Base-by-base conservation (phyloP, 2,113 vertebrate species). In the Pungitius pungitius region DNA sequence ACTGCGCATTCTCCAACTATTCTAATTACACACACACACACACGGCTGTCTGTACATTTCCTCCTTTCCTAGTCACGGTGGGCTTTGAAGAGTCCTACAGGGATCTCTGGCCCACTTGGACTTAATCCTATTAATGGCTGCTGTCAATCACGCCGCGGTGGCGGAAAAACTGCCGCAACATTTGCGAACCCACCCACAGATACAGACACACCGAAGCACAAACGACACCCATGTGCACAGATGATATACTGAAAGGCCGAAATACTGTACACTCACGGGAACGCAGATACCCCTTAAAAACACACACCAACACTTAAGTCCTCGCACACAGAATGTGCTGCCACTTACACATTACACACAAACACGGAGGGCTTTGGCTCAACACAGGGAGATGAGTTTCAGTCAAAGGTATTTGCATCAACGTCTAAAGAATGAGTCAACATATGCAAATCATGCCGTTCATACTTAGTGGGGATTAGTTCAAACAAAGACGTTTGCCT, bases 51-150 rank as follows among this genome's bases (percentile, higher is more conserved):
- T 85, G 58, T 47, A 69, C 61, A 78, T 75, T 85, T 84, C 63
- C 69, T 76, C 37, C 24, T 65, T 74, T 85, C 76, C 54, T 22
- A 58, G 80, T 73, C 65, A 78, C 13, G 52, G 55, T 79, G 30
- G 78, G 69, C 85, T 93, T 90, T 89, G 87, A 92, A 88, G 88
- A 56, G 65, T 90, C 70, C 67, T 80, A 79, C 67, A 87, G 83
- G 82, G 85, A 84, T 77, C 72, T 60, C 64, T 86, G 85, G 77
- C 88, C 89, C 87, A 89, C 87, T 90, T 90, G 89, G 89, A 89
- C 78, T 85, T 89, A 88, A 90, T 90, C 87, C 88, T 91, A 89
- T 91, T 92, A 91, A 89, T 88, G 84, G 85, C 79, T 87, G 63
- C 82, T 85, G 88, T 91, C 91, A 90, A 82, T 91, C 90, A 91